Percentiles rank a stretch among this genome's conserved stretches.
Conservation (phyloP, 2,113 vertebrate species). For the Speoplatyrhinus poulsoni region DNA sequence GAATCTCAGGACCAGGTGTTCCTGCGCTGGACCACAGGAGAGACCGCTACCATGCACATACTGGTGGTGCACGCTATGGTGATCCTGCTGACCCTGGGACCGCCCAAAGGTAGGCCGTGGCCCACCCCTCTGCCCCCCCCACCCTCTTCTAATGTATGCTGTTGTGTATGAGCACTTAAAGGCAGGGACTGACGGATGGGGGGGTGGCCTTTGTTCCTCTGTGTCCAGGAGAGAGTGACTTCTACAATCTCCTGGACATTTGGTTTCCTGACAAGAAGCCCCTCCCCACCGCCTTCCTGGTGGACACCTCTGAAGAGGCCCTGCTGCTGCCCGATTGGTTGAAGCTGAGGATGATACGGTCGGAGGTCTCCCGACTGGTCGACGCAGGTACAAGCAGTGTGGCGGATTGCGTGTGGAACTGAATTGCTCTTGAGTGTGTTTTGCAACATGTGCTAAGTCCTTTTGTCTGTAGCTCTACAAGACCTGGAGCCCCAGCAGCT, state of each 20-base stretch:
- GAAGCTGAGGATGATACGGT: constrained; percentile 97
- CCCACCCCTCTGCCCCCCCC: background rate
- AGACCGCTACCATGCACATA: constrained; percentile 98
- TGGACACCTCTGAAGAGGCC: constrained; percentile 96
- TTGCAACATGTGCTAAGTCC: background rate
- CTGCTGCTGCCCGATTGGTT: constrained; percentile 95
- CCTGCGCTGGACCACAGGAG: constrained; percentile 93
- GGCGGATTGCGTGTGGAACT: too few relatives aligned
- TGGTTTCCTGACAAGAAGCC: constrained; percentile 98
- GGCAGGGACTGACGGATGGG: too few relatives aligned
- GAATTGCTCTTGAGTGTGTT: too few relatives aligned
- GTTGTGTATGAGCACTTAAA: too few relatives aligned
- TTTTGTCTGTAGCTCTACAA: constrained; percentile 82
- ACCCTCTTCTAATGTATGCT: background rate
- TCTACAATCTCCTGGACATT: constrained; percentile 87
- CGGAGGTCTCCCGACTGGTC: constrained; percentile 90
- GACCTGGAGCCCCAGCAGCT: constrained; percentile 95
- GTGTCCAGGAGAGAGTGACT: constrained; percentile 84
- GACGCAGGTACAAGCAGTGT: constrained; percentile 82
- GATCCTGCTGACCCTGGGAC: constrained; percentile 92
- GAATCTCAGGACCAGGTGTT: constrained; percentile 99
- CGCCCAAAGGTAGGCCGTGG: constrained; percentile 82
- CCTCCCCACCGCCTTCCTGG: constrained; percentile 94
- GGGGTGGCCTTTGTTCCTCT: background rate
- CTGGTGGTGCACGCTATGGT: constrained; percentile 98